These are phyloP conservation scores for Zosterops japonicus DNA, from an alignment of 2,113 vertebrate genomes.

Conservation along the genomic window DNA sequence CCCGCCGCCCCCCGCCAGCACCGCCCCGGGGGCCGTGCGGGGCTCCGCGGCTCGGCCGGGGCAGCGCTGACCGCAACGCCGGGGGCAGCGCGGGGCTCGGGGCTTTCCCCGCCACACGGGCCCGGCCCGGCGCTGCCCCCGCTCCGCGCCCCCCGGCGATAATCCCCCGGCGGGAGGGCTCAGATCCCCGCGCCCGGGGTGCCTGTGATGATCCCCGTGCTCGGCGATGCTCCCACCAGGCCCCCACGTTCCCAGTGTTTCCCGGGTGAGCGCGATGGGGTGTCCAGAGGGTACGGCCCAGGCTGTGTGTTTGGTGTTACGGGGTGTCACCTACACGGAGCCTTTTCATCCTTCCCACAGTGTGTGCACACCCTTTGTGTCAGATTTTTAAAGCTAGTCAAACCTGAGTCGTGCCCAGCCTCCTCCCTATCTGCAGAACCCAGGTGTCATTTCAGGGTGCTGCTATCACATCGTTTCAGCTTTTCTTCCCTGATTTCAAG, in stretches of 20 bases:
- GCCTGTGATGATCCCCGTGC: background rate
- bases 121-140: background rate
- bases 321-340: background rate
- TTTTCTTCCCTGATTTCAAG: background rate
- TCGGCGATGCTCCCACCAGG: background rate
- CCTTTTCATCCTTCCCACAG: background rate
- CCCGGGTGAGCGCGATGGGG: background rate
- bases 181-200: background rate
- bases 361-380: background rate
- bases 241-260: background rate
- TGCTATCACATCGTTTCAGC: background rate
- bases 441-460: background rate
- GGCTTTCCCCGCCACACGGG: background rate
- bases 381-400: background rate
- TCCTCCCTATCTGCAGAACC: background rate
- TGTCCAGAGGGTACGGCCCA: background rate
- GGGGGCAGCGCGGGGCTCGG: too few species aligned
- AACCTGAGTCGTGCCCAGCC: background rate
- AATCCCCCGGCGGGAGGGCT: background rate
- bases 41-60: too few species aligned
- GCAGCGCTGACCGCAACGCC: too few species aligned
- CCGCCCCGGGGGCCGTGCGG: too few species aligned
- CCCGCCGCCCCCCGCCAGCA: too few species aligned
- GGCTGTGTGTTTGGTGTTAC: background rate
- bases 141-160: background rate